Conservation (phyloP, 2,888 invertebrate genomes). For the Epicampocera succincta region DNA sequence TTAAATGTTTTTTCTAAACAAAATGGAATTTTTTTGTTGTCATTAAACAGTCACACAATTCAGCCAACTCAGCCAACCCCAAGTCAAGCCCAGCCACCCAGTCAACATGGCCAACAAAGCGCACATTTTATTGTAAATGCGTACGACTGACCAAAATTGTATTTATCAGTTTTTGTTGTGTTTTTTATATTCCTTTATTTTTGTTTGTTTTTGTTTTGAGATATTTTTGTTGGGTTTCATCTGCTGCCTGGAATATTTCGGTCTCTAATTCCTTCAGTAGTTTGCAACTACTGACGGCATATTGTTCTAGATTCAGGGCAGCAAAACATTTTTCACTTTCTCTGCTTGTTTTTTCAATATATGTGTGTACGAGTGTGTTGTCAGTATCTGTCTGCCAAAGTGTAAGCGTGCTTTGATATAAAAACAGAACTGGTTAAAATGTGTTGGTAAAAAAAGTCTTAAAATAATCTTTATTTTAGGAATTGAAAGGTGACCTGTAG, state of each 20-base stretch:
- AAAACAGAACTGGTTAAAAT: neutral
- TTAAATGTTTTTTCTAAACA: constrained; percentile 17
- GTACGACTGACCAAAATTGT: constrained; percentile 53
- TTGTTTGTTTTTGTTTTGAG: too few relatives aligned
- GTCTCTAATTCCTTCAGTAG: constrained; percentile 52
- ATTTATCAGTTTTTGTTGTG: constrained; percentile 32
- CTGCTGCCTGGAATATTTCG: constrained; percentile 2
- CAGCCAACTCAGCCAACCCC: neutral
- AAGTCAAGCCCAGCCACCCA: neutral
- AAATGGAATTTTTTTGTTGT: constrained; percentile 49
- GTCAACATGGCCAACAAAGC: constrained; percentile 26
- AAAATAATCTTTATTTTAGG: neutral
- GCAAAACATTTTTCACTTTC: constrained; percentile 47
- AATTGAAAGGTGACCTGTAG: too few relatives aligned
- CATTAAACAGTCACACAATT: constrained; percentile 43
- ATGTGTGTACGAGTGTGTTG: too few relatives aligned
- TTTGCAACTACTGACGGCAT: constrained; percentile 52
- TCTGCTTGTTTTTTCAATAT: constrained; percentile 1
- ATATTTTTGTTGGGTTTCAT: neutral
- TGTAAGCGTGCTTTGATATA: neutral
- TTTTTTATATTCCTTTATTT: neutral
- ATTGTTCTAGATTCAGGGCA: constrained; percentile 57
- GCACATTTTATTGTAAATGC: constrained; percentile 58
- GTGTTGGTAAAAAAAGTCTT: neutral
- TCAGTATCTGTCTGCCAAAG: constrained; percentile 25